Evolutionary conservation across 2,797 vertebrate species (phyloP).

Genomic region (Huso huso): DNA sequence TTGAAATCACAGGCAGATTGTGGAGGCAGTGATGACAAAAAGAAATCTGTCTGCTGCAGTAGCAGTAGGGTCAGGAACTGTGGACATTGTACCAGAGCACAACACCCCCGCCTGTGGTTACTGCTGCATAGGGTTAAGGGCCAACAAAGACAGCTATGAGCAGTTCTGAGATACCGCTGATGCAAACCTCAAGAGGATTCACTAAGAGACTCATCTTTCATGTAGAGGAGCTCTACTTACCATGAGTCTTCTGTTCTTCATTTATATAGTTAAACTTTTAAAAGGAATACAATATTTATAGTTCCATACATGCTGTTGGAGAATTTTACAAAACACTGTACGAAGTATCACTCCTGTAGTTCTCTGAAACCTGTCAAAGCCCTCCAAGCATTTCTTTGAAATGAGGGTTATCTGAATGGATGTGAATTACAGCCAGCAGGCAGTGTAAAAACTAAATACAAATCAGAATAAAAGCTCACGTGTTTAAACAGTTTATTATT

Average conservation of each 20-base stretch:
- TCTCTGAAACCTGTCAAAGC: neutral
- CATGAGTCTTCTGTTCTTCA: no score
- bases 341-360: neutral
- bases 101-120: neutral
- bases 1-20: conserved; percentile 1
- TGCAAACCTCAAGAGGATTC: neutral
- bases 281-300: no score
- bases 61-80: neutral
- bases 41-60: neutral
- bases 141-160: no score
- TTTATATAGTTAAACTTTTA: no score
- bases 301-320: no score
- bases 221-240: no score
- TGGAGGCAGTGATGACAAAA: conserved; percentile 5
- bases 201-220: neutral
- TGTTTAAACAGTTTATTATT: conserved; percentile 10
- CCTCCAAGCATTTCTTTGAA: neutral
- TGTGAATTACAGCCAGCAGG: neutral
- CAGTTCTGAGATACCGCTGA: neutral
- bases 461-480: neutral
- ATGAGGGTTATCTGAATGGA: neutral
- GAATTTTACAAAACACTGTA: neutral
- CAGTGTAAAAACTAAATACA: neutral
- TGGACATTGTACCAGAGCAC: neutral
- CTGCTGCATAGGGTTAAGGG: neutral